Conservation (phyloP, 2,113 vertebrate species). For the Sprattus sprattus region DNA sequence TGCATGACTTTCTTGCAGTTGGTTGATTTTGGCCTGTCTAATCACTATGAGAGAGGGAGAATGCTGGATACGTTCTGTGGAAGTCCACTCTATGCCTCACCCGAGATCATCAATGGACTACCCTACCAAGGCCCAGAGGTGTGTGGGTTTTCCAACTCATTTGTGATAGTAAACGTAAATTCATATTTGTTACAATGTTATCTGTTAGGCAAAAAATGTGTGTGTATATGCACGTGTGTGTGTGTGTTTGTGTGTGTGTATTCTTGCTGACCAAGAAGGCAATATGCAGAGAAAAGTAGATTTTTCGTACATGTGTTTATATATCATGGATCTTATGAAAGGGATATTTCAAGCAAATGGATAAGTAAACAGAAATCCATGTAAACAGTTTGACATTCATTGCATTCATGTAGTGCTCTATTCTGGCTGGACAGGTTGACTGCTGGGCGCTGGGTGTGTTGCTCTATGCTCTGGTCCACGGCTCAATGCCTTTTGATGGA, state of each 20-base stretch:
- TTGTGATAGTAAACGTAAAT: background rate
- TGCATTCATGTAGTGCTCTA: background rate
- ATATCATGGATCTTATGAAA: too few relatives aligned
- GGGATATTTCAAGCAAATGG: too few relatives aligned
- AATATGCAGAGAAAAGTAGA: background rate
- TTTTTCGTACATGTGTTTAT: too few relatives aligned
- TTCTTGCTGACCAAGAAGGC: background rate
- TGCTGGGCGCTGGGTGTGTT: conserved; percentile 79
- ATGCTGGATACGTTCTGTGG: conserved; percentile 78
- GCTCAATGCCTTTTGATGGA: conserved; percentile 77
- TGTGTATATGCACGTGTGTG: background rate
- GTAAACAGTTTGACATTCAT: background rate
- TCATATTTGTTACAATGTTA: conserved; percentile 7
- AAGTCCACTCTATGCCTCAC: conserved; percentile 76
- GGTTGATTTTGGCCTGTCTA: conserved; percentile 80
- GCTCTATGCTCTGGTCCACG: conserved; percentile 74
- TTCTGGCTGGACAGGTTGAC: conserved; percentile 67
- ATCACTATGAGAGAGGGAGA: conserved; percentile 61
- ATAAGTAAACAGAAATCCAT: too few relatives aligned
- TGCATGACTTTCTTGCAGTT: conserved; percentile 55
- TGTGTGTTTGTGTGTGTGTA: conserved; percentile 33
- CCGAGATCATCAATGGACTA: conserved; percentile 76
- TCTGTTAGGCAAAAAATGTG: background rate
- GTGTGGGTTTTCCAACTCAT: conserved; percentile 36
- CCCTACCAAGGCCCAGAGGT: conserved; percentile 80